Base-by-base conservation (phyloP, 2,113 vertebrate genomes). In the Amphiprion percula region DNA sequence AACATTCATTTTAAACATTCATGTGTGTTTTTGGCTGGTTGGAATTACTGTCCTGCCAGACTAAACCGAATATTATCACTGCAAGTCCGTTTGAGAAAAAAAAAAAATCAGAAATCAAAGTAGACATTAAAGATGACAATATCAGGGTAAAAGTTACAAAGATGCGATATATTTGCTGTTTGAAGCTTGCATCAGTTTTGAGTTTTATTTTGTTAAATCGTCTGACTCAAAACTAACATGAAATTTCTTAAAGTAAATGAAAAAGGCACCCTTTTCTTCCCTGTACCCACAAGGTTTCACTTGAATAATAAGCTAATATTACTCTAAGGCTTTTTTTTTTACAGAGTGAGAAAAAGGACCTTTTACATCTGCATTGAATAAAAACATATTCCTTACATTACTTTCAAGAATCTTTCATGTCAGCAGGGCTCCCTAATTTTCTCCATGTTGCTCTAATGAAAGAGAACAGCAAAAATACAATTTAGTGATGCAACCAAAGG, bases 1-100 rank as follows among this genome's bases (percentile, higher is more conserved):
- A 23, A 60, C 17, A 52, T 44, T 68, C 55, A 67, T 1, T 71
- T 74, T 67, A 74, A 74, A 70, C 30, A 62, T 39, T 1, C 33
- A 44, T 23, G 47, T 61, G 30, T 28, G 61, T 4, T 41, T 70
- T 74, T 14, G 19, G 46, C 28, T 66, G 33, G n/a, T 70, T 41
- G 61, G 47, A 11, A 24, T 74, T 26, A 49, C 28, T n/a, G 8
- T 68, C 68, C 26, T 59, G 28, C 39, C 44, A 52, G 16, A 74
- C 24, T 24, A 30, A 54, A 21, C 44, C 62, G 55, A 46, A 39
- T 10, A 28, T 28, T 39, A 71, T 69, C 16, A 23, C 26, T 17
- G 8, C 23, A 50, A 46, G 53, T 54, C 9, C 1, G 39, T 21
- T 16, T 37, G 3, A 74, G 63, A 54, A 11, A 52, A 19, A 10